These are phyloP conservation scores for Crotalus viridis DNA, from an alignment of 2,113 vertebrate genomes.

Conservation along the genomic window DNA sequence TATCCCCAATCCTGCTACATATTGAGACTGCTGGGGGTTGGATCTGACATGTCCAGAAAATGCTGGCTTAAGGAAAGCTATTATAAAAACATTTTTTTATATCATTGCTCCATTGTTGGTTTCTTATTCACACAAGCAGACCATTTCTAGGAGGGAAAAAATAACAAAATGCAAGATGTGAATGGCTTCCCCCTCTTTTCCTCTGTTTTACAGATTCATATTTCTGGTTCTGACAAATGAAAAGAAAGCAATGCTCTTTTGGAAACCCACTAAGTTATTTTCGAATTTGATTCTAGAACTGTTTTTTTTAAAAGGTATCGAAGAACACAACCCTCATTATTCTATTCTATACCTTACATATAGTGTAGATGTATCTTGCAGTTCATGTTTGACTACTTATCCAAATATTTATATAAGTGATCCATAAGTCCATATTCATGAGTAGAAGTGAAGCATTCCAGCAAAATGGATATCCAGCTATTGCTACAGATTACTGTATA, in stretches of 20 bases:
- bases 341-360: constrained; percentile 29
- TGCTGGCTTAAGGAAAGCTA: not conserved
- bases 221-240: constrained; percentile 17
- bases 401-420: constrained; percentile 23
- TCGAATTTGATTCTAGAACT: not conserved
- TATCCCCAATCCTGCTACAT: not conserved
- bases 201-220: not conserved
- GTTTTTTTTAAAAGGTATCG: not conserved
- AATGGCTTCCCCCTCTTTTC: not conserved
- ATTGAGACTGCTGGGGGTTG: not conserved
- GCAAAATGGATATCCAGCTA: constrained; percentile 35
- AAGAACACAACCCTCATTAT: constrained; percentile 21
- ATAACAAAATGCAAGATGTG: not conserved
- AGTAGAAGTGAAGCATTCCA: constrained; percentile 27
- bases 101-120: not conserved
- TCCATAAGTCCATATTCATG: constrained; percentile 22
- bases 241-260: not conserved
- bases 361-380: constrained; percentile 8
- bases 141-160: not conserved
- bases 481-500: constrained; percentile 21
- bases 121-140: constrained; percentile 1
- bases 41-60: not conserved
- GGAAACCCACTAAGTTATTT: not conserved
- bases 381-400: not conserved
- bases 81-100: not conserved